A percentile compares a stretch with the other conserved stretches of the same genome.
phyloP scores from a whole-genome alignment of 2,113 vertebrate species.

The Anarhynchus alexandrinus region DNA sequence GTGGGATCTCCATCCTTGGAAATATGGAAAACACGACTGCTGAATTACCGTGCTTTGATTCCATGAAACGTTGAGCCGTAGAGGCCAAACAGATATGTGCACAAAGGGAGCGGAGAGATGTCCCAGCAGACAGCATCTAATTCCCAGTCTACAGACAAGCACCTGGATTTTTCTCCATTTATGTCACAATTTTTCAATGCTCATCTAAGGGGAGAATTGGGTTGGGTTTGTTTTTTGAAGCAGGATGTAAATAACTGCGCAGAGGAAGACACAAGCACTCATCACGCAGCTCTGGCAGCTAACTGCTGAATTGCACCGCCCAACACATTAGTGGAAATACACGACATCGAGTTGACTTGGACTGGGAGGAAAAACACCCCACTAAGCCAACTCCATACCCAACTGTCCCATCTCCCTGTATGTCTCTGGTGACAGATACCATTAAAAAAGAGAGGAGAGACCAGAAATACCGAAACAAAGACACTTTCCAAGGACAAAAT shows the following conservation, averaged over 20 bases:
- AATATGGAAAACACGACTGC: neutral
- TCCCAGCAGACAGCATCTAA: neutral
- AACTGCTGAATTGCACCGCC: neutral
- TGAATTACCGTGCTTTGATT: neutral
- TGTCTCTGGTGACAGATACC: neutral
- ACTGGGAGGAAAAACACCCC: neutral
- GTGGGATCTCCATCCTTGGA: neutral
- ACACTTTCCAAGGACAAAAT: neutral
- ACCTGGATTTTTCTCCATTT: neutral
- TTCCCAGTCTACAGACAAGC: neutral
- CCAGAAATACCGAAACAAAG: neutral
- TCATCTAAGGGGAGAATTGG: neutral
- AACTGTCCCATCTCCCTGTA: neutral
- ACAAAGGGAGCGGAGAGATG: neutral
- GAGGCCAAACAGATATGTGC: neutral
- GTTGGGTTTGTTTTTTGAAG: neutral
- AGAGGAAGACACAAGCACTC: neutral
- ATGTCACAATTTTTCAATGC: neutral
- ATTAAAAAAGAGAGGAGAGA: neutral
- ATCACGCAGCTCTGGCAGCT: neutral
- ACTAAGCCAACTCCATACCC: neutral
- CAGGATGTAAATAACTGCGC: neutral
- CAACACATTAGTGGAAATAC: neutral
- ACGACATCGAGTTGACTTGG: neutral
- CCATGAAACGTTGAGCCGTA: rapidly evolving